These are phyloP conservation scores for Pseudomyrmex gracilis DNA, from an alignment of 1,140 invertebrate species.

Conservation along the genomic window DNA sequence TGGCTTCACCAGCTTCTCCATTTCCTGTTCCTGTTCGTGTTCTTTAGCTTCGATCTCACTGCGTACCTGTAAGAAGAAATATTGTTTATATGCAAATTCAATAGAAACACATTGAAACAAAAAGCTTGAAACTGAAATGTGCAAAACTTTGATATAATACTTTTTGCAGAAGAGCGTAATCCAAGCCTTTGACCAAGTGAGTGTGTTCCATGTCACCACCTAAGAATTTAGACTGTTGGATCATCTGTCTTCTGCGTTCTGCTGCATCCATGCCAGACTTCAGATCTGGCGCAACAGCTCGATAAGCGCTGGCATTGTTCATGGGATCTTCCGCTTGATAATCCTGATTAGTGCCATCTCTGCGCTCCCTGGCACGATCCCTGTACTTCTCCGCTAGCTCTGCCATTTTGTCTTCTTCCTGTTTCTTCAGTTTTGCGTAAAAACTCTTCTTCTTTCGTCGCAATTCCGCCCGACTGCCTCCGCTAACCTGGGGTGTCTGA, in stretches of 20 bases:
- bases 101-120: no score
- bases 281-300: constrained; percentile 97
- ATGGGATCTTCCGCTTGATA: constrained; percentile 93
- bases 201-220: constrained; percentile 99
- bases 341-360: constrained; percentile 94
- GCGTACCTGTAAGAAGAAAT: constrained; percentile 80
- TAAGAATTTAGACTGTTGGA: constrained; percentile 99
- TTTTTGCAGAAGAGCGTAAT: constrained; percentile 99
- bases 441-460: constrained; percentile 95
- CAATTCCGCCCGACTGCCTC: constrained; percentile 89
- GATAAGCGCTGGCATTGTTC: constrained; percentile 95
- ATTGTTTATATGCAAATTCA: neutral
- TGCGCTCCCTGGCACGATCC: constrained; percentile 96
- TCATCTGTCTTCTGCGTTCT: constrained; percentile 97
- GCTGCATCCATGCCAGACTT: constrained; percentile 98
- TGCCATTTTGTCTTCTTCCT: constrained; percentile 97
- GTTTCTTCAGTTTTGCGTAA: constrained; percentile 97
- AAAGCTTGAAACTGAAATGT: neutral
- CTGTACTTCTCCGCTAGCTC: constrained; percentile 98
- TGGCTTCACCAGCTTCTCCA: constrained; percentile 89
- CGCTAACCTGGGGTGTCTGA: constrained; percentile 81
- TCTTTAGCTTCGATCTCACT: constrained; percentile 85
- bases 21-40: constrained; percentile 93
- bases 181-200: constrained; percentile 99
- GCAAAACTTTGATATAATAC: constrained; percentile 83